A percentile compares a stretch with the other conserved stretches of the same genome.
Evolutionary conservation across 2,888 invertebrate species (phyloP).

Genomic region (Volucella inflata): DNA sequence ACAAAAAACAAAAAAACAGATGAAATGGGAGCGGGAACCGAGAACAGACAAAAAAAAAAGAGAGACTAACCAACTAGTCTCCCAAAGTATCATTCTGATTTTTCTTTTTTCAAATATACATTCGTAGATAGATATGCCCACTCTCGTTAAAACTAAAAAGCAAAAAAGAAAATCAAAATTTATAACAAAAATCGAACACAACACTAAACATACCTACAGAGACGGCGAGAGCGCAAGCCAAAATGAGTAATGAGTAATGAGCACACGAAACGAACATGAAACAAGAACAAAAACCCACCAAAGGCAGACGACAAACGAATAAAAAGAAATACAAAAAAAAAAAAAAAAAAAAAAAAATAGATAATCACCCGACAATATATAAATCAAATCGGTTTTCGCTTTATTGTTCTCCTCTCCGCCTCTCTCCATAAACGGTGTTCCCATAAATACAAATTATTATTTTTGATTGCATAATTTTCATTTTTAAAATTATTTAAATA

Average conservation of each 20-base stretch:
- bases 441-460: slow-evolving; percentile 44
- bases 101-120: slow-evolving; percentile 28
- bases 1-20: slow-evolving; percentile 24
- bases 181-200: slow-evolving; percentile 22
- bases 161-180: neutral
- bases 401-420: no score
- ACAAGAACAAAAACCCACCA: no score
- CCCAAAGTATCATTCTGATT: slow-evolving; percentile 47
- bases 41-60: neutral
- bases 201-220: neutral
- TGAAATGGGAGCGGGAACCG: neutral
- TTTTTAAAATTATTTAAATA: no score
- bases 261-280: neutral
- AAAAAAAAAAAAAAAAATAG: slow-evolving; percentile 3
- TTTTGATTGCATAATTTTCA: slow-evolving; percentile 71
- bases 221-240: slow-evolving; percentile 17
- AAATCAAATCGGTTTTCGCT: slow-evolving; percentile 27
- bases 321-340: slow-evolving; percentile 1
- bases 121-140: neutral
- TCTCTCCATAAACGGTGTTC: neutral
- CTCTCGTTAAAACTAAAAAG: slow-evolving; percentile 22
- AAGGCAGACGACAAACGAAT: slow-evolving; percentile 10
- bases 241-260: slow-evolving; percentile 15
- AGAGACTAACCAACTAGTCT: slow-evolving; percentile 47
- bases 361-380: slow-evolving; percentile 26